phyloP scores from a whole-genome alignment of 2,797 vertebrate genomes.

The Anisognathus igniventris region DNA sequence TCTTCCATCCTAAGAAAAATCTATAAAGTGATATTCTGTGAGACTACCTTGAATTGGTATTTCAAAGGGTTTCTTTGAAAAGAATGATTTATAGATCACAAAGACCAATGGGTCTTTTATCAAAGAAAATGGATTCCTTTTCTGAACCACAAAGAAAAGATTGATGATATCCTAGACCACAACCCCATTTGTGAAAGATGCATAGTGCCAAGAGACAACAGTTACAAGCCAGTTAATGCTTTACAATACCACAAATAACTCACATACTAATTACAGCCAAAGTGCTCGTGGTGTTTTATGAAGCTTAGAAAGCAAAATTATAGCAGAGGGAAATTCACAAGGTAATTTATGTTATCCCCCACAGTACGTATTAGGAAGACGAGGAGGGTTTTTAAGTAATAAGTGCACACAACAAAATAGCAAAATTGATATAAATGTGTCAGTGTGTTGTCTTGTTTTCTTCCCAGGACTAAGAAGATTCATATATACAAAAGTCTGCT shows the following conservation, averaged over 20 bases:
- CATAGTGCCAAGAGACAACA: slow-evolving; percentile 46
- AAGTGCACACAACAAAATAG: background rate
- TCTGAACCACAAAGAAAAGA: slow-evolving; percentile 70
- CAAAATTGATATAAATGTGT: background rate
- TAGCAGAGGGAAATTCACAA: background rate
- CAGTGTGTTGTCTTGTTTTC: background rate
- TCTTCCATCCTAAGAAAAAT: slow-evolving; percentile 41
- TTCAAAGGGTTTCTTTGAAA: slow-evolving; percentile 69
- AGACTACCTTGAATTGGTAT: slow-evolving; percentile 69
- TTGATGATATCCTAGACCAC: slow-evolving; percentile 61
- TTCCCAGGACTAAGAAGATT: background rate
- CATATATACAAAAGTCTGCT: background rate
- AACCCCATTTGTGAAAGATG: slow-evolving; percentile 52
- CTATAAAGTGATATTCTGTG: slow-evolving; percentile 58
- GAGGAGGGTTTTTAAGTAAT: background rate
- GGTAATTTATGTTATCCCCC: background rate
- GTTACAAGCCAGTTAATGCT: slow-evolving; percentile 17
- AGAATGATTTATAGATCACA: slow-evolving; percentile 76
- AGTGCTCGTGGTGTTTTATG: background rate
- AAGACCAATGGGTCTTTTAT: slow-evolving; percentile 71
- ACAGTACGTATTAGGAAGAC: background rate
- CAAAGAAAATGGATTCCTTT: slow-evolving; percentile 74
- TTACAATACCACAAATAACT: slow-evolving; percentile 4
- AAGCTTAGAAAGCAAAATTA: background rate
- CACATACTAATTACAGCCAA: slow-evolving; percentile 14